Evolutionary conservation across 2,888 invertebrate species (phyloP).

Genomic region (Lasius fuliginosus): DNA sequence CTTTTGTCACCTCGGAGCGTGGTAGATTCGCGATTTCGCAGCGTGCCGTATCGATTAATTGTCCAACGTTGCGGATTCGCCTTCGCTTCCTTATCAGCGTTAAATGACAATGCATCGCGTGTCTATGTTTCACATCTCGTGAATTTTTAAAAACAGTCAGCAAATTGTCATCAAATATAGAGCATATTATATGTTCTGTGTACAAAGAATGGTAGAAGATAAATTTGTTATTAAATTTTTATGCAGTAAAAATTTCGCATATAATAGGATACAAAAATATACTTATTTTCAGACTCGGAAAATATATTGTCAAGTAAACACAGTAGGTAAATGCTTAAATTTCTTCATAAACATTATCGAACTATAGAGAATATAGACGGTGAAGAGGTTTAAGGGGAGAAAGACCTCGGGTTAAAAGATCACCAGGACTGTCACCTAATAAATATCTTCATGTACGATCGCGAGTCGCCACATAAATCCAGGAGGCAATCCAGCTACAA

Average conservation of each 20-base stretch:
- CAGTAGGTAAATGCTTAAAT: neutral
- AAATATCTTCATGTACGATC: constrained; percentile 81
- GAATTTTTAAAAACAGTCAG: neutral
- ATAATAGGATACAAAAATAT: neutral
- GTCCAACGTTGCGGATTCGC: constrained; percentile 34
- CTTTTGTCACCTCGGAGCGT: constrained; percentile 39
- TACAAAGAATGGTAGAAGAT: neutral
- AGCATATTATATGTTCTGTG: neutral
- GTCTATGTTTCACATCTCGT: neutral
- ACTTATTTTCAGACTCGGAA: neutral
- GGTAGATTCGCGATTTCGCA: constrained; percentile 36
- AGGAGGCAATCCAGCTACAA: constrained; percentile 45
- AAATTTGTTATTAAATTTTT: neutral
- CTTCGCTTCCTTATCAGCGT: constrained; percentile 31
- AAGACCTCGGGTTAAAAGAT: constrained; percentile 76
- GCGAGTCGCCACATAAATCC: constrained; percentile 33
- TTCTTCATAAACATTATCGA: neutral
- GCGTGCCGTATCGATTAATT: constrained; percentile 46
- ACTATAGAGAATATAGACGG: neutral
- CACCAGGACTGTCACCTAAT: constrained; percentile 80
- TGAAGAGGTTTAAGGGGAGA: constrained; percentile 56
- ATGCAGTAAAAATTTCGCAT: neutral
- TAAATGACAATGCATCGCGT: constrained; percentile 13
- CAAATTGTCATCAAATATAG: neutral
- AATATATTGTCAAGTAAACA: neutral